These are phyloP conservation scores for Siniperca scherzeri DNA, from an alignment of 2,797 vertebrate species.

Conservation along the genomic window DNA sequence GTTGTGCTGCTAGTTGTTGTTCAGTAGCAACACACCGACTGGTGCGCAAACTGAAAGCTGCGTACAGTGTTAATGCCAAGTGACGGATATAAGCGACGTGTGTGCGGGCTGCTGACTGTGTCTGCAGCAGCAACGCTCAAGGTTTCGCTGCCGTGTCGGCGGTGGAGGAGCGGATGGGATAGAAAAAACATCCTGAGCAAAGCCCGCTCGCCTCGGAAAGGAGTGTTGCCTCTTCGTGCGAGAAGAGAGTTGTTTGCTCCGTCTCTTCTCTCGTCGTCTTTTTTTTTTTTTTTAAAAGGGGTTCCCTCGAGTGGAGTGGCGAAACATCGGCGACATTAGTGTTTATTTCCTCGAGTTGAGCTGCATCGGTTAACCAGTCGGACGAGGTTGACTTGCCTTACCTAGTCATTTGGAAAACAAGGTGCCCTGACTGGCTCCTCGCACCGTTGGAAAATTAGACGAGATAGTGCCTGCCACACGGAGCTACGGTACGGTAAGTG, in stretches of 20 bases:
- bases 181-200: constrained; percentile 8
- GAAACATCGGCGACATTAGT: constrained; percentile 59
- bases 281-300: constrained; percentile 4
- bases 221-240: constrained; percentile 55
- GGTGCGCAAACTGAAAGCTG: constrained; percentile 78
- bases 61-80: constrained; percentile 59
- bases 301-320: constrained; percentile 51
- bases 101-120: constrained; percentile 20
- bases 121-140: constrained; percentile 26
- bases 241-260: constrained; percentile 66
- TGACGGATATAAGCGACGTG: constrained; percentile 72
- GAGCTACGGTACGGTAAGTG: constrained; percentile 72
- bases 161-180: constrained; percentile 58
- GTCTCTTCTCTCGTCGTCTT: constrained; percentile 25
- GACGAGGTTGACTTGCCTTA: constrained; percentile 58
- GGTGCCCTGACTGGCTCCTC: constrained; percentile 59
- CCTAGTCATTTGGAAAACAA: constrained; percentile 57
- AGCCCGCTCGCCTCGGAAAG: constrained; percentile 35
- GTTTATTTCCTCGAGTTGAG: constrained; percentile 63
- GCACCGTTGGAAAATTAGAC: constrained; percentile 40
- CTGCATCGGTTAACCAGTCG: constrained; percentile 48
- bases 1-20: constrained; percentile 76
- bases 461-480: constrained; percentile 50
- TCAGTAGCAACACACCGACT: constrained; percentile 60
- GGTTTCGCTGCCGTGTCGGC: constrained; percentile 25